Conservation (phyloP, 2,888 invertebrate genomes). For the Cremastinae sp. region DNA sequence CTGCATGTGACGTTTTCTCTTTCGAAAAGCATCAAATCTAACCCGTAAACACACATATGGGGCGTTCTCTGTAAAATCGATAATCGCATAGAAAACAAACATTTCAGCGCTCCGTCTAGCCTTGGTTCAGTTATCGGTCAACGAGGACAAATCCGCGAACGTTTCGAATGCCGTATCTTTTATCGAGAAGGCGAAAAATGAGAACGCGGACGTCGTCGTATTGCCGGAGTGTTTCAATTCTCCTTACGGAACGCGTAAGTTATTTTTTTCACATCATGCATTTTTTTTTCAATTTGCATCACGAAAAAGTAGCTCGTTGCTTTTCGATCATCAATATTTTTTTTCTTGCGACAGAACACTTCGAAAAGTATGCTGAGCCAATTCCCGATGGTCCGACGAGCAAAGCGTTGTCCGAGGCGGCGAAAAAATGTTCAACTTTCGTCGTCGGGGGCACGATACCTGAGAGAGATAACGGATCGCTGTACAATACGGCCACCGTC, state of each 20-base stretch:
- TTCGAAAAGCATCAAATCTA: background rate
- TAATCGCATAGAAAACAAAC: background rate
- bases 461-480: constrained; percentile 85
- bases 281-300: too few species aligned
- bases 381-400: constrained; percentile 91
- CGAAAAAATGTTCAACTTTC: constrained; percentile 88
- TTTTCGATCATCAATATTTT: background rate
- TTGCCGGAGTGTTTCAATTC: constrained; percentile 96
- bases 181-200: constrained; percentile 86
- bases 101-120: constrained; percentile 86
- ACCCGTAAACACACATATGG: constrained; percentile 5
- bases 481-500: constrained; percentile 94
- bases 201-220: constrained; percentile 85
- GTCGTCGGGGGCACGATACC: constrained; percentile 96
- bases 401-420: constrained; percentile 86
- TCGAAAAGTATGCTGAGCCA: constrained; percentile 91
- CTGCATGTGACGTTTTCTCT: too few species aligned
- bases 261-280: constrained; percentile 5
- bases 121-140: constrained; percentile 91
- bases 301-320: background rate
- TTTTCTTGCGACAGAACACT: constrained; percentile 83
- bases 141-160: constrained; percentile 88
- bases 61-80: background rate
- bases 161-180: constrained; percentile 87
- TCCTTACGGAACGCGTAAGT: constrained; percentile 91